A percentile compares a stretch with the other conserved stretches of the same genome.
These are phyloP conservation scores for Atta cephalotes DNA, from an alignment of 1,140 invertebrate species.

Conservation along the genomic window DNA sequence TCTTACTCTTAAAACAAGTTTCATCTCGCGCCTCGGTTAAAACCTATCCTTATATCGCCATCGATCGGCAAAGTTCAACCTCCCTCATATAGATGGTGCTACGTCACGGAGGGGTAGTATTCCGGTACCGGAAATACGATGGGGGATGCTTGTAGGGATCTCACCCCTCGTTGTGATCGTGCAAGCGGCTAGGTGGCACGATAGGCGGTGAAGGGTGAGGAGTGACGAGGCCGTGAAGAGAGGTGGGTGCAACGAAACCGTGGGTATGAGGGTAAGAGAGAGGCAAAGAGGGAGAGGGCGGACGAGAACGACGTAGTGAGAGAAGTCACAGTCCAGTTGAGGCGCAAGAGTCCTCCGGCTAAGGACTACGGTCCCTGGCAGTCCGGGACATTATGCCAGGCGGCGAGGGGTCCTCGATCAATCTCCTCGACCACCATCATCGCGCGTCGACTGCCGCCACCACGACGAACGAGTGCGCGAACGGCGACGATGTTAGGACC, in stretches of 20 bases:
- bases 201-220: slow-evolving; percentile 22
- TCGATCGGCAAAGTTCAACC: slow-evolving; percentile 47
- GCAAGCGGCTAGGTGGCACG: slow-evolving; percentile 21
- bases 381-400: slow-evolving; percentile 83
- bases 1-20: not conserved
- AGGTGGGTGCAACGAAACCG: not conserved
- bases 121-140: slow-evolving; percentile 6
- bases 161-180: slow-evolving; percentile 30
- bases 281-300: slow-evolving; percentile 8
- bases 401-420: slow-evolving; percentile 85
- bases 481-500: slow-evolving; percentile 75
- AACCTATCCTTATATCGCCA: slow-evolving; percentile 15
- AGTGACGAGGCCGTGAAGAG: not conserved
- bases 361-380: slow-evolving; percentile 81
- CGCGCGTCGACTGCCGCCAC: slow-evolving; percentile 30
- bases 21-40: slow-evolving; percentile 2
- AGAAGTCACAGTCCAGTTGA: slow-evolving; percentile 65
- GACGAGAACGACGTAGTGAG: slow-evolving; percentile 47
- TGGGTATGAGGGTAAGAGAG: not conserved
- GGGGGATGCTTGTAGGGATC: slow-evolving; percentile 28
- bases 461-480: slow-evolving; percentile 72
- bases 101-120: slow-evolving; percentile 29
- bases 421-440: slow-evolving; percentile 73
- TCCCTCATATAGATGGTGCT: slow-evolving; percentile 52
- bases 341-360: slow-evolving; percentile 81